Base-by-base conservation (phyloP, 1,140 invertebrate genomes). In the Cepaea nemoralis region DNA sequence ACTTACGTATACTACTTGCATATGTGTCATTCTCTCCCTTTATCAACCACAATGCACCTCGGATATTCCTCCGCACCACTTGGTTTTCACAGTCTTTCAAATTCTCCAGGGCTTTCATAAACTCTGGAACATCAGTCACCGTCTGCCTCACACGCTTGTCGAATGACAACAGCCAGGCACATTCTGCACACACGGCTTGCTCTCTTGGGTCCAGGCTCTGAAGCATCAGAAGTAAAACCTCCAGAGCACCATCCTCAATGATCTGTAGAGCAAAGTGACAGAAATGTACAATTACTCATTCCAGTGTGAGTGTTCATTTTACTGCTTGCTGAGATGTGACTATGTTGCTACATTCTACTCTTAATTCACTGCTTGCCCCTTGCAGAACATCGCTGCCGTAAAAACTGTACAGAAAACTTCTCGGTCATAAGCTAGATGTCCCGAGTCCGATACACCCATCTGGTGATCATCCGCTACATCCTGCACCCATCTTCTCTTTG, bases 161-260 rank as follows among this genome's bases (percentile, higher is more conserved):
- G 75, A 90, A 90, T 10, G 87, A 83, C 22, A 90, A 80, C 5
- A 84, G 87, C 88, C 88, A 90, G 1, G 89, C 74, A 45, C 86
- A 85, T 6, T 85, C 59, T 0, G 87, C 86, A 12, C 86, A 81
- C 0, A 81, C 82, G 1, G 81, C 80, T 39, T 89, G 86, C 63
- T 90, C 88, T 22, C 84, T 84, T 0, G 80, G 80, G 59, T 88
- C 85, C 0, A 86, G 85, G 27, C 78, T 63, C 69, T 85, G 82
- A 16, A 90, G 74, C 88, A 90, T 88, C 35, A 84, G 78, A 2
- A 86, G 33, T 48, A 90, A 85, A n/a, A 83, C 59, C 14, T 84
- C 85, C 0, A 90, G 79, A 5, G 85, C 85, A 10, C 86, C 86
- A 55, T 85, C 87, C 39, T 89, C 87, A 31, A 89, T 80, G 16